Evolutionary conservation across 2,888 invertebrate genomes (phyloP).

Genomic region (Meloe dianella): DNA sequence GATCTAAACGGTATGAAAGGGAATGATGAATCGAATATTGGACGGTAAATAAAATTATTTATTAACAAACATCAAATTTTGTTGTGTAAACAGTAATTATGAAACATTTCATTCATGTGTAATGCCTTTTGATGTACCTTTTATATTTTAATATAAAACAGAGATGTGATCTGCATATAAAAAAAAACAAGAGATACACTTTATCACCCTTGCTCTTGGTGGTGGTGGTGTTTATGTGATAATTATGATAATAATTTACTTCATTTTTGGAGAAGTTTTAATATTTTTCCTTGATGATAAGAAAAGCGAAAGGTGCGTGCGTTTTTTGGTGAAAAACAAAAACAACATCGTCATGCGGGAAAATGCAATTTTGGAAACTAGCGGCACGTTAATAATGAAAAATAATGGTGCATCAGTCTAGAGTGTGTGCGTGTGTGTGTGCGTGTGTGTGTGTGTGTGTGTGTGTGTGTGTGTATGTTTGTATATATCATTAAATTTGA

Average conservation of each 20-base stretch:
- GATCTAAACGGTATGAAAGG: conserved; percentile 32
- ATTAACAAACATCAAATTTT: conserved; percentile 41
- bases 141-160: conserved; percentile 21
- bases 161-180: background rate
- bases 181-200: background rate
- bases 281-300: too few relatives aligned
- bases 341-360: conserved; percentile 41
- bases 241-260: background rate
- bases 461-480: too few relatives aligned
- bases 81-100: conserved; percentile 42
- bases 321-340: too few relatives aligned
- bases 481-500: conserved; percentile 59
- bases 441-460: too few relatives aligned
- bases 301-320: too few relatives aligned
- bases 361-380: conserved; percentile 58
- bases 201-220: background rate
- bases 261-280: background rate
- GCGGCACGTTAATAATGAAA: conserved; percentile 58
- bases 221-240: background rate
- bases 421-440: too few relatives aligned
- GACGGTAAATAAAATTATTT: conserved; percentile 41
- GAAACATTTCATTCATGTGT: conserved; percentile 38
- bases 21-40: conserved; percentile 39
- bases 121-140: conserved; percentile 42
- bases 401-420: conserved; percentile 59